phyloP scores from a whole-genome alignment of 2,797 vertebrate species.

The Mormyrus hasselquistii region DNA sequence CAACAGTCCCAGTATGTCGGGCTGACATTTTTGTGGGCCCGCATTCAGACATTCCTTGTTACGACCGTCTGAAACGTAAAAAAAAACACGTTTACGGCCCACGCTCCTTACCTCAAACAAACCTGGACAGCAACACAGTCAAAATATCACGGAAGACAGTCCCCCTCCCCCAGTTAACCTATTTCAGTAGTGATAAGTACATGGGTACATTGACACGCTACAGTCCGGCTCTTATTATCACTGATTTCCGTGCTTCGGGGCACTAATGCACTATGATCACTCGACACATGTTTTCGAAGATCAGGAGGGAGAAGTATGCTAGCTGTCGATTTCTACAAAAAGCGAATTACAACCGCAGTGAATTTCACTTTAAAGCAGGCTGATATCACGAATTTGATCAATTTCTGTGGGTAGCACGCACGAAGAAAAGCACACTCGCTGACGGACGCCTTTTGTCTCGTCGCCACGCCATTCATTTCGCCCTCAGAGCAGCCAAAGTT shows the following conservation, averaged over 20 bases:
- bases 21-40: not conserved
- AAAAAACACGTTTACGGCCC: not conserved
- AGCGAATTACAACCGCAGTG: not conserved
- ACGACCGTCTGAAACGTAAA: not conserved
- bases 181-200: not conserved
- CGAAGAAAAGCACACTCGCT: not conserved
- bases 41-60: not conserved
- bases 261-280: not conserved
- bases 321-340: not conserved
- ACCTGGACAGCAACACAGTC: not conserved
- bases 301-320: not conserved
- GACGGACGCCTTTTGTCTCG: not conserved
- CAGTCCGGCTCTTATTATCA: not conserved
- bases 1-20: not conserved
- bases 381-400: not conserved
- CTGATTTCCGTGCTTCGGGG: not conserved
- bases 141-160: not conserved
- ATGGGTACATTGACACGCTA: not conserved
- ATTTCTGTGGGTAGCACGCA: not conserved
- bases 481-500: not conserved
- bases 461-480: not conserved
- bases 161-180: not conserved
- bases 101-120: not conserved
- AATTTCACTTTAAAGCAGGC: not conserved
- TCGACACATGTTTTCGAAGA: not conserved